Evolutionary conservation across 2,797 vertebrate species (phyloP).

Genomic region (Cyclura pinguis): DNA sequence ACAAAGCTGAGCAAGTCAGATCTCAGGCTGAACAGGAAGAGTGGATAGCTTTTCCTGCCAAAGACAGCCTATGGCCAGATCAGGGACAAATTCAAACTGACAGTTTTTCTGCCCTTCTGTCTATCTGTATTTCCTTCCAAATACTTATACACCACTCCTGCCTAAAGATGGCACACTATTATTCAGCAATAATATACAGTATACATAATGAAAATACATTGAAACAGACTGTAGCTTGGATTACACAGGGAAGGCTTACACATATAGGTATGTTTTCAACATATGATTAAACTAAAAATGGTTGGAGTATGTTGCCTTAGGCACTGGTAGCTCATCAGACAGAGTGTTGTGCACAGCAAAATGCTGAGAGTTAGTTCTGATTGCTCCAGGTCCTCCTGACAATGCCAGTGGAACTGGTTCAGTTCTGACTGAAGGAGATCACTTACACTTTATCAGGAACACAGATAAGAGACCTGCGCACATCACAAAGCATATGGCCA

Average conservation of each 20-base stretch:
- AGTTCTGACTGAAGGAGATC: neutral
- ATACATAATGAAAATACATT: too few species aligned
- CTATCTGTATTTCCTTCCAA: too few species aligned
- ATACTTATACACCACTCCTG: too few species aligned
- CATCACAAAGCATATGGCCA: neutral
- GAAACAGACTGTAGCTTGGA: too few species aligned
- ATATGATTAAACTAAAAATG: too few species aligned
- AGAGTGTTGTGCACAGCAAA: neutral
- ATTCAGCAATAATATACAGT: too few species aligned
- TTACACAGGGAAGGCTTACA: too few species aligned
- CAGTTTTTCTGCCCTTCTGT: neutral
- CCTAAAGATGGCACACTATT: too few species aligned
- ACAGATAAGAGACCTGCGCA: neutral
- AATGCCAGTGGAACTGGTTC: neutral
- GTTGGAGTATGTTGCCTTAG: too few species aligned
- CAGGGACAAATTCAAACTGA: neutral
- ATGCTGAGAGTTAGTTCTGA: neutral
- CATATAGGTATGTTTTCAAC: neutral
- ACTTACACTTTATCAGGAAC: conserved; percentile 35
- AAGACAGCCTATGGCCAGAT: neutral
- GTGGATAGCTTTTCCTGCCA: neutral
- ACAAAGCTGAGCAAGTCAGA: neutral
- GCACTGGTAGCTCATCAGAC: neutral
- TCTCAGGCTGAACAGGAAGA: neutral
- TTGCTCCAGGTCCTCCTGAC: neutral